phyloP scores from a whole-genome alignment of 2,113 vertebrate species.

The Gallinago undulata region DNA sequence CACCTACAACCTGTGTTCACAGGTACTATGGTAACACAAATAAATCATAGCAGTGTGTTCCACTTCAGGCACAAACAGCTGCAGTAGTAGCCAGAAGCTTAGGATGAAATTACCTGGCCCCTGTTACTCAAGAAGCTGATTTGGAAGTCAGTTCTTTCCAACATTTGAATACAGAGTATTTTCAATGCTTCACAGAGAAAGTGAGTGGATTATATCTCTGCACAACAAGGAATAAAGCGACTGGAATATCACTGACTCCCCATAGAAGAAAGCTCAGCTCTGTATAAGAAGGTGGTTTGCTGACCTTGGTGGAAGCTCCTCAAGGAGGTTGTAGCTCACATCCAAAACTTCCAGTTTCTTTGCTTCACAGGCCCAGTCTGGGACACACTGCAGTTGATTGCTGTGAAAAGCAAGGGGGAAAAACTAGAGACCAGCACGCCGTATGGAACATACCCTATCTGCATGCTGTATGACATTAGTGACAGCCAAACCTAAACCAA shows the following conservation, averaged over 20 bases:
- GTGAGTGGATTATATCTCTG: not conserved
- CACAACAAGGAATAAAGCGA: conserved; percentile 3
- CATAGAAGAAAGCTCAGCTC: not conserved
- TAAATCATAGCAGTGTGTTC: not conserved
- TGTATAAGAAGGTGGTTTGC: not conserved
- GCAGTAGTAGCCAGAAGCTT: not conserved
- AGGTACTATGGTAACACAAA: not conserved
- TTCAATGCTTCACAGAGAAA: not conserved
- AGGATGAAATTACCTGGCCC: not conserved
- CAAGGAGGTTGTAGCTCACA: conserved; percentile 86
- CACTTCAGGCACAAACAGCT: not conserved
- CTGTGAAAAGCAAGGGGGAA: conserved; percentile 69
- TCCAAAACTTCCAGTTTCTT: conserved; percentile 93
- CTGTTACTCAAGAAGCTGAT: not conserved
- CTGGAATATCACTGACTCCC: not conserved
- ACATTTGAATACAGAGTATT: not conserved
- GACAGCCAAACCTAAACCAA: not conserved
- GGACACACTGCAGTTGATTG: conserved; percentile 89
- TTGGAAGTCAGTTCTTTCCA: not conserved
- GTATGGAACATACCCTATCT: not conserved
- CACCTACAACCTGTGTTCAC: not conserved
- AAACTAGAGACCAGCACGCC: not conserved
- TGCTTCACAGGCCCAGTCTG: conserved; percentile 94
- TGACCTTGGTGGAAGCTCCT: conserved; percentile 88
- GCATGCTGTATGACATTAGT: not conserved